phyloP scores from a whole-genome alignment of 30 jellyfish, hydroid and myxozoan genomes.

The Catostylus mosaicus region DNA sequence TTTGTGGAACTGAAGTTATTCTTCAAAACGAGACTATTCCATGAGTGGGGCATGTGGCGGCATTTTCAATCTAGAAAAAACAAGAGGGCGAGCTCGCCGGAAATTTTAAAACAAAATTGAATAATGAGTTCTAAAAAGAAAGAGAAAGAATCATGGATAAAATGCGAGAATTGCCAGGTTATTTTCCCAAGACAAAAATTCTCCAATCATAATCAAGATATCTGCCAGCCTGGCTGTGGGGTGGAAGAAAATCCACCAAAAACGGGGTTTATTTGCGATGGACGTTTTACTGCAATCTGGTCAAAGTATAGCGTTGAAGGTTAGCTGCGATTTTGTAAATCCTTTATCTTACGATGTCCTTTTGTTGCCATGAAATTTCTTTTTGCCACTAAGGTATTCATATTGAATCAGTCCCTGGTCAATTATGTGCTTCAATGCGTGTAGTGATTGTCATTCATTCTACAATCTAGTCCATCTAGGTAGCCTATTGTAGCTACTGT shows the following conservation, averaged over 20 bases:
- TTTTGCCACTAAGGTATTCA: too few species aligned
- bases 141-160: slow-evolving; percentile 70
- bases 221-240: neutral
- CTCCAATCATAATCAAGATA: neutral
- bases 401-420: too few species aligned
- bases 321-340: neutral
- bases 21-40: slow-evolving; percentile 3
- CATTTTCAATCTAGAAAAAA: neutral
- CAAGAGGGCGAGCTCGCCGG: neutral
- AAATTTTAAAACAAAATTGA: neutral
- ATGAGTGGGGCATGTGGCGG: slow-evolving; percentile 9
- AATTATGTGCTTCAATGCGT: too few species aligned
- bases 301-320: neutral
- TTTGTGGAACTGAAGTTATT: neutral
- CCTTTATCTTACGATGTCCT: neutral
- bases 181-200: slow-evolving; percentile 53
- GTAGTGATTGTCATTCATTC: too few species aligned
- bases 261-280: neutral
- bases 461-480: too few species aligned
- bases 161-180: slow-evolving; percentile 63
- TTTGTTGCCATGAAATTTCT: neutral
- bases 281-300: neutral
- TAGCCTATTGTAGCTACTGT: too few species aligned
- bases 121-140: slow-evolving; percentile 84
- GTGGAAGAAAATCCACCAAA: too few species aligned